Conservation (phyloP, 2,888 invertebrate species). For the Imbricaverruca yamaguchii region DNA sequence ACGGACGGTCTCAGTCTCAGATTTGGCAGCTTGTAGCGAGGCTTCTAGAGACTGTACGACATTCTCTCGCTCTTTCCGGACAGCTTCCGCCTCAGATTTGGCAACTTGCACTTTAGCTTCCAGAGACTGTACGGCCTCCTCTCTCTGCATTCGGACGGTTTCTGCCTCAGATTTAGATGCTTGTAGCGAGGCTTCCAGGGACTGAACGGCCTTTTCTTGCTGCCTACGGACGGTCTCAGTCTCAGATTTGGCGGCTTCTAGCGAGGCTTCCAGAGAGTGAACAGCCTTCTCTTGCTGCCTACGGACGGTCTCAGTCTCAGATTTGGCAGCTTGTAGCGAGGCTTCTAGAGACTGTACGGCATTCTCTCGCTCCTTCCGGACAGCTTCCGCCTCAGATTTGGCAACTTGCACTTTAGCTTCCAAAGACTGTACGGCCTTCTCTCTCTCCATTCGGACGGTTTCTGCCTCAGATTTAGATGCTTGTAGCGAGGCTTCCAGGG, state of each 20-base stretch:
- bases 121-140: neutral
- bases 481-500: neutral
- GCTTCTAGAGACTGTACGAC: no score
- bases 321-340: neutral
- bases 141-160: neutral
- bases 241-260: neutral
- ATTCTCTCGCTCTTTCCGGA: no score
- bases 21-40: neutral
- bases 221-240: no score
- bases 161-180: neutral
- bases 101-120: neutral
- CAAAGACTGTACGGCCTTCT: neutral
- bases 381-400: neutral
- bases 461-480: neutral
- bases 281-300: neutral
- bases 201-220: no score
- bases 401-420: neutral
- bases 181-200: no score
- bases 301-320: neutral
- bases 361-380: neutral
- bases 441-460: neutral
- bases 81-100: no score
- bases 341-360: neutral
- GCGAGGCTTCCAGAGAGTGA: neutral
- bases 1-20: neutral